These are phyloP conservation scores for Anolis apletophallus DNA, from an alignment of 2,797 vertebrate genomes.

Conservation along the genomic window DNA sequence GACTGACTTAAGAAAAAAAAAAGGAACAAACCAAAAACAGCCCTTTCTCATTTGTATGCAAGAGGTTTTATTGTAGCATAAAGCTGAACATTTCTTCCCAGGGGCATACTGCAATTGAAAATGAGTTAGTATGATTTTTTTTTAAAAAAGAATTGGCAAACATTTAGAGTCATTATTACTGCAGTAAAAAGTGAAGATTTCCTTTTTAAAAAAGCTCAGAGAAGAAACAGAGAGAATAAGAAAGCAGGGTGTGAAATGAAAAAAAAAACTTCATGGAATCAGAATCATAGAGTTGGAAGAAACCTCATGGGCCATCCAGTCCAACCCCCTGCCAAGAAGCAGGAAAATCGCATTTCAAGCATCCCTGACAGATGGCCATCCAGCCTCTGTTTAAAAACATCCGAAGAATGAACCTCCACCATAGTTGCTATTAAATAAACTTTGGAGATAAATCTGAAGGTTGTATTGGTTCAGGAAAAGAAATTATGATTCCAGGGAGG, in stretches of 20 bases:
- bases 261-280: no score
- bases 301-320: no score
- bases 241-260: not conserved
- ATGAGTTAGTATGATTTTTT: slow-evolving; percentile 37
- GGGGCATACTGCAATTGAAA: slow-evolving; percentile 39
- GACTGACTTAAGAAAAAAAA: not conserved
- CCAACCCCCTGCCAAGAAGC: no score
- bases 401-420: no score
- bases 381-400: no score
- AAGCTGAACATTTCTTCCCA: slow-evolving; percentile 15
- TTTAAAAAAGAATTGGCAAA: slow-evolving; percentile 35
- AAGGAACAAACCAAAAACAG: no score
- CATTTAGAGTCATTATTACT: slow-evolving; percentile 24
- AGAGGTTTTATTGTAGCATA: slow-evolving; percentile 9
- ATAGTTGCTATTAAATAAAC: not conserved
- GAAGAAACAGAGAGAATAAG: not conserved
- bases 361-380: no score
- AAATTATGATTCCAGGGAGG: not conserved
- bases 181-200: slow-evolving; percentile 8
- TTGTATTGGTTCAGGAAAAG: not conserved
- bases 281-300: no score
- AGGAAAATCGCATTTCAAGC: no score
- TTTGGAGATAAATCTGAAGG: not conserved
- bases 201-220: not conserved
- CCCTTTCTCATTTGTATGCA: slow-evolving; percentile 24